Evolutionary conservation across 1,140 invertebrate genomes (phyloP).

Genomic region (Nasonia vitripennis): DNA sequence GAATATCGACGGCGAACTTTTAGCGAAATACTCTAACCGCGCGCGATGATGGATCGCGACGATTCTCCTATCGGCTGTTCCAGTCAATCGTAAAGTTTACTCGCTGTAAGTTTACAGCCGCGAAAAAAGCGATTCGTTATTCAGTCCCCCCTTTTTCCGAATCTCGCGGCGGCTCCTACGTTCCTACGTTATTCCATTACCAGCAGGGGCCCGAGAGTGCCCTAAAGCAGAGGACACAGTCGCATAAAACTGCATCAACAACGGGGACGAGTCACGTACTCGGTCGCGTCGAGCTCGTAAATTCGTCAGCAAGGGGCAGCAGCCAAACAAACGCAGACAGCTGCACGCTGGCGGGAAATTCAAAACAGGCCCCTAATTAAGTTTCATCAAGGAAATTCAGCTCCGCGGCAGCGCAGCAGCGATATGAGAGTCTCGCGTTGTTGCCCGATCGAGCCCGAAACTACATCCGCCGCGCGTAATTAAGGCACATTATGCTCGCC

Average conservation of each 20-base stretch:
- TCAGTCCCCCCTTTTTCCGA: no score
- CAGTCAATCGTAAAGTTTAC: no score
- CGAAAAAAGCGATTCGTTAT: no score
- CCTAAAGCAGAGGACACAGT: neutral
- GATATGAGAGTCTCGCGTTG: neutral
- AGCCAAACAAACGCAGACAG: neutral
- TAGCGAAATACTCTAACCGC: no score
- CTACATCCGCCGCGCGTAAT: conserved; percentile 52
- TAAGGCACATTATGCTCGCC: conserved; percentile 50
- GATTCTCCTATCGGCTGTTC: no score
- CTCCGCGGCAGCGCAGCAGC: neutral
- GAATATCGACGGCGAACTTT: neutral
- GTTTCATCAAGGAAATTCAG: conserved; percentile 19
- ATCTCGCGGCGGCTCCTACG: no score
- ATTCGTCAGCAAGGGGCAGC: neutral
- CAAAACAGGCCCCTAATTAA: conserved; percentile 27
- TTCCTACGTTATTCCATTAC: neutral
- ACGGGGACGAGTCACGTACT: neutral
- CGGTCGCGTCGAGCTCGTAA: neutral
- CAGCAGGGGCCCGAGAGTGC: neutral
- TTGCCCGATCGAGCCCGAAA: conserved; percentile 40
- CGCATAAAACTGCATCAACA: neutral
- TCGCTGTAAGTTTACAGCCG: no score
- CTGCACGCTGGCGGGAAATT: neutral
- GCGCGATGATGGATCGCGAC: no score